These are phyloP conservation scores for Galeruca laticollis DNA, from an alignment of 2,888 invertebrate genomes.

Conservation along the genomic window DNA sequence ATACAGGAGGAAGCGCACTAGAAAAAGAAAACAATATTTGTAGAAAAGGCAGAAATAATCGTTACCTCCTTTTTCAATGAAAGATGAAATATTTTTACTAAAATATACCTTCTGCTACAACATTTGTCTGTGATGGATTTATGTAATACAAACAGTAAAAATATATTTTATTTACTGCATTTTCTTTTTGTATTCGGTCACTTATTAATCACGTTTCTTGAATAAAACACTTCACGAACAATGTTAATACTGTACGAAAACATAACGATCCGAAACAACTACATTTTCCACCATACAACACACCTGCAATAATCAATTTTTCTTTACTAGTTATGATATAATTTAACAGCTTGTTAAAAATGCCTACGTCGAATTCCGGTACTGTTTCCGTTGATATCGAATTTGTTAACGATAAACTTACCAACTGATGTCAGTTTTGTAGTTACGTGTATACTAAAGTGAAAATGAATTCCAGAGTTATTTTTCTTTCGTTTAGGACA, in stretches of 20 bases:
- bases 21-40: too few species aligned
- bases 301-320: background rate
- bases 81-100: too few species aligned
- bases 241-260: too few species aligned
- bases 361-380: conserved; percentile 30
- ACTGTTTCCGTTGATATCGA: conserved; percentile 33
- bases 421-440: background rate
- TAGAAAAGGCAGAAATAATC: too few species aligned
- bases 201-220: background rate
- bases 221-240: too few species aligned
- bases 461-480: too few species aligned
- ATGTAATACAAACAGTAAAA: too few species aligned
- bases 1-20: too few species aligned
- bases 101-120: too few species aligned
- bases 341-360: conserved; percentile 16
- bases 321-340: background rate
- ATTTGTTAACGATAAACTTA: conserved; percentile 2
- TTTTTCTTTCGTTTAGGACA: too few species aligned
- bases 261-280: background rate
- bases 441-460: background rate
- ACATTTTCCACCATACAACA: background rate
- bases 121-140: too few species aligned
- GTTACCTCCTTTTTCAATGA: too few species aligned
- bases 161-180: background rate
- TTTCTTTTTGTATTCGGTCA: background rate